Conservation (phyloP, 1,140 invertebrate species). For the Heliconius melpomene region DNA sequence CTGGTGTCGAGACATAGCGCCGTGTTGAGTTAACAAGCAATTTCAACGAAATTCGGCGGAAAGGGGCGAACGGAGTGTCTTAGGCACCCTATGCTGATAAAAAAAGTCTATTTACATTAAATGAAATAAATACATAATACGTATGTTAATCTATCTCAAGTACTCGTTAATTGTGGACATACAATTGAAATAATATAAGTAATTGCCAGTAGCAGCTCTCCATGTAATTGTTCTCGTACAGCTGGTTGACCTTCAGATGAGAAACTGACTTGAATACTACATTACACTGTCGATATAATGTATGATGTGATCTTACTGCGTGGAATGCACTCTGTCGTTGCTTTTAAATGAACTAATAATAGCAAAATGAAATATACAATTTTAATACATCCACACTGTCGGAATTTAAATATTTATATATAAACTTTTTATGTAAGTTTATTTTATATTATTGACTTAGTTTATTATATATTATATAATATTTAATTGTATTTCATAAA, state of each 20-base stretch:
- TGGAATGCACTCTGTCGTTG: not conserved
- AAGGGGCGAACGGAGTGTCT: no score
- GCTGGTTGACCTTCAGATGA: slow-evolving; percentile 32
- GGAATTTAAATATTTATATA: no score
- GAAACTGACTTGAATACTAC: slow-evolving; percentile 18
- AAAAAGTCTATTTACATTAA: no score
- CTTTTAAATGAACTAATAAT: not conserved
- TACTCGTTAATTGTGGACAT: not conserved
- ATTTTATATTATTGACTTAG: no score
- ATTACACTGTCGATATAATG: not conserved
- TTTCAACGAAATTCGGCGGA: no score
- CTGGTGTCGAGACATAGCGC: no score
- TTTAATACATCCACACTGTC: no score
- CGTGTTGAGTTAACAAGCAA: no score
- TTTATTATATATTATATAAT: no score
- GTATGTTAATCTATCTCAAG: not conserved
- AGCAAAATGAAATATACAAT: not conserved
- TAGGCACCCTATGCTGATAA: no score
- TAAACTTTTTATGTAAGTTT: no score
- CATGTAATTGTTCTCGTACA: slow-evolving; percentile 24
- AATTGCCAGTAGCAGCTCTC: slow-evolving; percentile 22
- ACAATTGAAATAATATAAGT: slow-evolving; percentile 18
- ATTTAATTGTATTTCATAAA: no score
- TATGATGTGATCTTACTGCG: not conserved
- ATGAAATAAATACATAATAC: not conserved